Conservation (phyloP, 2,797 vertebrate genomes). For the Florisuga fusca region DNA sequence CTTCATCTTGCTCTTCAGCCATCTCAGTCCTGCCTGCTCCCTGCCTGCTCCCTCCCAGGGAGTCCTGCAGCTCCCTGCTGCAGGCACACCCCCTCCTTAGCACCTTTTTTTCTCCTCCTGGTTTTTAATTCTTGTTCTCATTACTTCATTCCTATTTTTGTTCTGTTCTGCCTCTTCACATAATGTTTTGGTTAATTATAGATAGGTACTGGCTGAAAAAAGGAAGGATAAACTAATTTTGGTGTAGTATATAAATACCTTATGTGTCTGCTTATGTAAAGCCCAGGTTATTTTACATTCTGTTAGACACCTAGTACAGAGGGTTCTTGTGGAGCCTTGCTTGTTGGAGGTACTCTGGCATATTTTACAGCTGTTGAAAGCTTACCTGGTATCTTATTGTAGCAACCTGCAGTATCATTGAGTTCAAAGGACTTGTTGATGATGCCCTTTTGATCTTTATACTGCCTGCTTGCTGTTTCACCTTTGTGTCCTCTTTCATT, state of each 20-base stretch:
- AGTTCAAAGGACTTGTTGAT: background rate
- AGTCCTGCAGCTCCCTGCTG: too few relatives aligned
- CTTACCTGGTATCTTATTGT: background rate
- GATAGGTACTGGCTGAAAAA: background rate
- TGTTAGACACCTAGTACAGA: background rate
- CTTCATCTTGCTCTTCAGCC: background rate
- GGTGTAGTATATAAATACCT: background rate
- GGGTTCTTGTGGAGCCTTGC: background rate
- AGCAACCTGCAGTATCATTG: background rate
- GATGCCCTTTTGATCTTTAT: constrained; percentile 25
- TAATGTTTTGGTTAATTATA: background rate
- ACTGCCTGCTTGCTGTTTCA: background rate
- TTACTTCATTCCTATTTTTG: background rate
- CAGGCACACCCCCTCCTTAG: background rate
- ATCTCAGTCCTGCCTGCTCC: background rate
- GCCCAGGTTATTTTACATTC: rapidly evolving
- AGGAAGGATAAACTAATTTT: background rate
- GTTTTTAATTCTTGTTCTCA: background rate
- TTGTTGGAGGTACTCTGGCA: background rate
- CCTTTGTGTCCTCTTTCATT: background rate
- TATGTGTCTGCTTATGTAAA: background rate
- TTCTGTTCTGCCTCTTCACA: background rate
- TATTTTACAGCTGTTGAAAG: background rate
- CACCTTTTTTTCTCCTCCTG: background rate
- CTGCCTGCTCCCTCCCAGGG: too few relatives aligned